phyloP scores from a whole-genome alignment of 2,888 invertebrate species.

The Luffia ferchaultella region DNA sequence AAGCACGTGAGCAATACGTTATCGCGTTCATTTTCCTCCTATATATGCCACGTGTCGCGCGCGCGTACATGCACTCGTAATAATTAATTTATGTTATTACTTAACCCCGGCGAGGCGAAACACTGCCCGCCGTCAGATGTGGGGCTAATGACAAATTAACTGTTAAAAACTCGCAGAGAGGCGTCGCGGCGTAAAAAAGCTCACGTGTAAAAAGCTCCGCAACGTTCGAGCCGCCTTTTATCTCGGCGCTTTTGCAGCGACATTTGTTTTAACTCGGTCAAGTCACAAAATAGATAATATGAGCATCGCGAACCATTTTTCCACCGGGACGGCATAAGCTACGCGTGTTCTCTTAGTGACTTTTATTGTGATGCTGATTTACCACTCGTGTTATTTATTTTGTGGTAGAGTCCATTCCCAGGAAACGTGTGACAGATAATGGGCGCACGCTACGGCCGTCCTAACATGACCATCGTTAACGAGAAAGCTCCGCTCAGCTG shows the following conservation, averaged over 20 bases:
- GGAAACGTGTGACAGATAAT: too few relatives aligned
- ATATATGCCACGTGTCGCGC: background rate
- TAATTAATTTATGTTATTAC: slow-evolving; percentile 5
- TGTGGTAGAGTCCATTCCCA: slow-evolving; percentile 4
- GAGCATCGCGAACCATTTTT: too few relatives aligned
- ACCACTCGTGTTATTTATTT: too few relatives aligned
- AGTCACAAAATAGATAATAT: too few relatives aligned
- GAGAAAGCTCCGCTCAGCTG: slow-evolving; percentile 17
- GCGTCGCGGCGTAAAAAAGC: slow-evolving; percentile 31
- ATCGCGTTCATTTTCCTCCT: background rate
- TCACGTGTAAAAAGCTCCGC: slow-evolving; percentile 27
- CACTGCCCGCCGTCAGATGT: slow-evolving; percentile 41
- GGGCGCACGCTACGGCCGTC: background rate
- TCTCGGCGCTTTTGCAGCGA: slow-evolving; percentile 35
- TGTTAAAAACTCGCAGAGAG: slow-evolving; percentile 45
- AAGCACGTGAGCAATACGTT: background rate
- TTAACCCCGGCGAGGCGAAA: slow-evolving; percentile 22
- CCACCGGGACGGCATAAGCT: too few relatives aligned
- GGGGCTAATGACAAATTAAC: slow-evolving; percentile 55
- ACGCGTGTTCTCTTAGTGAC: too few relatives aligned
- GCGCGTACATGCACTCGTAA: background rate
- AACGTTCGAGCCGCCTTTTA: slow-evolving; percentile 30
- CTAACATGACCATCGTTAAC: too few relatives aligned
- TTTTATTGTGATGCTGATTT: too few relatives aligned
- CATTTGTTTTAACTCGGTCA: slow-evolving; percentile 38